Evolutionary conservation across 2,888 invertebrate species (phyloP).

Genomic region (Uropetala carovei): DNA sequence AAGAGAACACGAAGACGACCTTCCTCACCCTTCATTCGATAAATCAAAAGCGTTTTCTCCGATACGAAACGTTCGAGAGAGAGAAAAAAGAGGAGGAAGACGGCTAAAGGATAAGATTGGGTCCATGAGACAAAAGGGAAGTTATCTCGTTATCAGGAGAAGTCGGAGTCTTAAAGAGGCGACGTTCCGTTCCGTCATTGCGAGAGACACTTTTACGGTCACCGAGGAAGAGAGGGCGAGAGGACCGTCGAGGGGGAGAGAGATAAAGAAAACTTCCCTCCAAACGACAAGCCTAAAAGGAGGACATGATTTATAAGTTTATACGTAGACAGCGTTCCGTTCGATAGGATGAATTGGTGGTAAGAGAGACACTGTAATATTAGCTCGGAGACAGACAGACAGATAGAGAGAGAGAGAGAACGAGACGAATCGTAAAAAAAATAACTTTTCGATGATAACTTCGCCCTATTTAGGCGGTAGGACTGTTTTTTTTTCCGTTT

Average conservation of each 20-base stretch:
- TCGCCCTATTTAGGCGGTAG: too few species aligned
- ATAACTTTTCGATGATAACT: too few species aligned
- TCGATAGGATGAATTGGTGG: neutral
- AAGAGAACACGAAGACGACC: neutral
- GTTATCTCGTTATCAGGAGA: slow-evolving; percentile 18
- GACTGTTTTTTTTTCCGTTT: too few species aligned
- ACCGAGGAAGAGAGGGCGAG: neutral
- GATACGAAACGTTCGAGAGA: neutral
- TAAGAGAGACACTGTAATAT: too few species aligned
- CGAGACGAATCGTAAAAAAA: neutral
- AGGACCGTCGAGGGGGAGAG: neutral
- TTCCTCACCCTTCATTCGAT: neutral
- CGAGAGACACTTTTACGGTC: slow-evolving; percentile 1
- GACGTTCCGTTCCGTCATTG: neutral
- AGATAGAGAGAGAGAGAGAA: neutral
- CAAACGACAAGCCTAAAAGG: neutral
- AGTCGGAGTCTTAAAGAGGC: neutral
- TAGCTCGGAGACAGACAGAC: neutral
- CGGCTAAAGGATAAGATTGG: slow-evolving; percentile 10
- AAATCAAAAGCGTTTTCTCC: neutral
- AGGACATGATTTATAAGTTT: neutral
- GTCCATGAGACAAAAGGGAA: slow-evolving; percentile 12
- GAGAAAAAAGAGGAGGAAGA: neutral
- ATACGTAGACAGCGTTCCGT: neutral
- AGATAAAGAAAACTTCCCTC: neutral